Evolutionary conservation across 2,888 invertebrate genomes (phyloP).

Genomic region (Sericinus montela): DNA sequence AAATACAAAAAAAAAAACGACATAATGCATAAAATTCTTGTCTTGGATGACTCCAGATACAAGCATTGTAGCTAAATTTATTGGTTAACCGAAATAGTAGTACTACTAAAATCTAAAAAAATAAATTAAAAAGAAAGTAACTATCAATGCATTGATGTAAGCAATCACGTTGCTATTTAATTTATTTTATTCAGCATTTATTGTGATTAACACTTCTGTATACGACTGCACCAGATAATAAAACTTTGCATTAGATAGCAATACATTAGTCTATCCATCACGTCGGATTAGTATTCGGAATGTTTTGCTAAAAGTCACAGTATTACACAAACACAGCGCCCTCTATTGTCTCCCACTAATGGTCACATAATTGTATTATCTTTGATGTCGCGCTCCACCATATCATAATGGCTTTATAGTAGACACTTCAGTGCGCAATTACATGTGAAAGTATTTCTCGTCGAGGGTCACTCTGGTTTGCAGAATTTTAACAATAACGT

Average conservation of each 20-base stretch:
- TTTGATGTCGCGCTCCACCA: neutral
- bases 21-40: too few species aligned
- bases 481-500: too few species aligned
- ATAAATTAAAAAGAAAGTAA: too few species aligned
- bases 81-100: too few species aligned
- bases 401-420: slow-evolving; percentile 16
- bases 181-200: neutral
- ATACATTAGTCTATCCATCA: slow-evolving; percentile 48
- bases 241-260: slow-evolving; percentile 48
- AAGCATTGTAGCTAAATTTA: too few species aligned
- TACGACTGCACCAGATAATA: slow-evolving; percentile 33
- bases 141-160: too few species aligned
- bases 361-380: slow-evolving; percentile 12
- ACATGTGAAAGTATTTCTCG: neutral
- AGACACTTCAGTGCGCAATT: slow-evolving; percentile 1
- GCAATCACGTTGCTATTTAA: too few species aligned
- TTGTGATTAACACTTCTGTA: slow-evolving; percentile 12
- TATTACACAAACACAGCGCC: neutral
- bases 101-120: too few species aligned
- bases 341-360: slow-evolving; percentile 14
- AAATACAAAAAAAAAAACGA: too few species aligned
- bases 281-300: slow-evolving; percentile 36
- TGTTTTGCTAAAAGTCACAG: slow-evolving; percentile 18
- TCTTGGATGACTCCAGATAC: too few species aligned
- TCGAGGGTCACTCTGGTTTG: neutral